A percentile compares a stretch with the other conserved stretches of the same genome.
phyloP scores from a whole-genome alignment of 2,888 invertebrate genomes.

The Nymphalis urticae region DNA sequence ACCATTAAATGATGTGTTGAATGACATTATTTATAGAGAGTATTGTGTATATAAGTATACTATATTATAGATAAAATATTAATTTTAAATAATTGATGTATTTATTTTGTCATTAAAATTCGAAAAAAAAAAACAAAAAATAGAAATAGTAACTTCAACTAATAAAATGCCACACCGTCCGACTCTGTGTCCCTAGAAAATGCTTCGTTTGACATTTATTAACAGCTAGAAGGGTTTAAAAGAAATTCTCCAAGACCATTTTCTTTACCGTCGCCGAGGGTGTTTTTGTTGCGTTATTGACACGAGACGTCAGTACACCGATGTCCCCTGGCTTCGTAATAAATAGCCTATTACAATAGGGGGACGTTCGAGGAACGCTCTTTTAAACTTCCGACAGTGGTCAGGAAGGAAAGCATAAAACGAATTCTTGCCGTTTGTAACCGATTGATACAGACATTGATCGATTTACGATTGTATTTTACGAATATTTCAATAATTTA shows the following conservation, averaged over 20 bases:
- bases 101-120: too few relatives aligned
- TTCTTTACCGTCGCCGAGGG: slow-evolving; percentile 58
- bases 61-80: too few relatives aligned
- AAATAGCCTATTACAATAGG: slow-evolving; percentile 37
- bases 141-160: not conserved
- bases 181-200: slow-evolving; percentile 22
- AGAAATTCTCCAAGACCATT: slow-evolving; percentile 65
- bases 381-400: slow-evolving; percentile 35
- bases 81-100: too few relatives aligned
- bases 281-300: slow-evolving; percentile 45
- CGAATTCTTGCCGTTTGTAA: slow-evolving; percentile 30
- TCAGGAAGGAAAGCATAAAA: slow-evolving; percentile 35
- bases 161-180: slow-evolving; percentile 10
- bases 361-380: slow-evolving; percentile 32
- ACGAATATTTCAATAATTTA: slow-evolving; percentile 19
- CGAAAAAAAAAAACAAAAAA: not conserved
- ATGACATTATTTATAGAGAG: too few relatives aligned
- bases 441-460: slow-evolving; percentile 24
- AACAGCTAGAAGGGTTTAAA: slow-evolving; percentile 67
- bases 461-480: slow-evolving; percentile 27
- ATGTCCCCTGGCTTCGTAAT: slow-evolving; percentile 30
- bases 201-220: slow-evolving; percentile 69
- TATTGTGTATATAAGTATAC: too few relatives aligned
- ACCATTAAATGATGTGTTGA: too few relatives aligned
- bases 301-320: slow-evolving; percentile 35